Conservation (phyloP, 2,888 invertebrate species). For the Germaria angustata region DNA sequence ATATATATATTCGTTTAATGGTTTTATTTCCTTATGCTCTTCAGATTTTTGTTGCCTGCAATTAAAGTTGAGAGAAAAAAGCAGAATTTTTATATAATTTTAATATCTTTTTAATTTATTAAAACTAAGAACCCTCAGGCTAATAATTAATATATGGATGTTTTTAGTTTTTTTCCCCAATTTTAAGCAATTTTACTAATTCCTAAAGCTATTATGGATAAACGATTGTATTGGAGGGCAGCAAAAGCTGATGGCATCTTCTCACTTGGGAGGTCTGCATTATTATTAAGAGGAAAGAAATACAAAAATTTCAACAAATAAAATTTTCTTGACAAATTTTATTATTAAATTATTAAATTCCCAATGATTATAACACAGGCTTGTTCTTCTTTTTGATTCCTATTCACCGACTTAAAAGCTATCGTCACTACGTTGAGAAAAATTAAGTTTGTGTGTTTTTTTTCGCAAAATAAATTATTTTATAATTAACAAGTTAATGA, state of each 20-base stretch:
- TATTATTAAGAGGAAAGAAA: no score
- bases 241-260: background rate
- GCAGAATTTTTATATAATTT: constrained; percentile 6
- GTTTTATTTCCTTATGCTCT: background rate
- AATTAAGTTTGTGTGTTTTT: no score
- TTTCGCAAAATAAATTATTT: no score
- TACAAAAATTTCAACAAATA: no score
- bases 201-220: constrained; percentile 56
- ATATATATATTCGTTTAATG: constrained; percentile 21
- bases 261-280: no score
- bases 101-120: constrained; percentile 55
- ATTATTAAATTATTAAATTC: no score
- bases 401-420: no score
- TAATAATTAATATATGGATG: background rate
- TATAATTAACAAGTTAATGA: no score
- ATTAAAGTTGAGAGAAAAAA: constrained; percentile 30
- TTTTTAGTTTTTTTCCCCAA: background rate
- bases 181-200: constrained; percentile 53
- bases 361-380: no score
- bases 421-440: no score
- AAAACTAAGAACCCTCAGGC: constrained; percentile 43
- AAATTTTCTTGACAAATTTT: no score
- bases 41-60: constrained; percentile 36
- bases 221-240: constrained; percentile 42
- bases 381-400: no score